A percentile compares a stretch with the other conserved stretches of the same genome.
These are phyloP conservation scores for Zygogramma bicolorata DNA, from an alignment of 2,888 invertebrate species.

Conservation along the genomic window DNA sequence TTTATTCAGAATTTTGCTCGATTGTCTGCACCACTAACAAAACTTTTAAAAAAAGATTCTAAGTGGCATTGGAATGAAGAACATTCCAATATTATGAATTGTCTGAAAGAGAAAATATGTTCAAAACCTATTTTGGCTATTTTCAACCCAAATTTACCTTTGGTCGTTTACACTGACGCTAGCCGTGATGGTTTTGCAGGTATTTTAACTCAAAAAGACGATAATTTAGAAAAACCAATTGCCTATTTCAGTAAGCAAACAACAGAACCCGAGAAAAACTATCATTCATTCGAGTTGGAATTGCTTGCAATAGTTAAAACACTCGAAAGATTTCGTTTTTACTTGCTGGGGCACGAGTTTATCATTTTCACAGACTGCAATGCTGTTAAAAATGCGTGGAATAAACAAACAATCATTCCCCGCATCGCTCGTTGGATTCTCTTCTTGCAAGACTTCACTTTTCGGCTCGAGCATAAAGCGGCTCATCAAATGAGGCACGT, in stretches of 20 bases:
- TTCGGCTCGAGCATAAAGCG: no score
- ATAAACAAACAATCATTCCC: conserved; percentile 3
- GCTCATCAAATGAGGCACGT: no score
- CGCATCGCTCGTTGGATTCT: neutral
- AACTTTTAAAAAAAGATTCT: neutral
- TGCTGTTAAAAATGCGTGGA: conserved; percentile 23
- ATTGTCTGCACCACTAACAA: no score
- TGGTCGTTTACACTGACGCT: conserved; percentile 33
- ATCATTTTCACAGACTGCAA: conserved; percentile 32
- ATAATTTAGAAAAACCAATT: conserved; percentile 23
- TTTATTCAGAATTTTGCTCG: no score
- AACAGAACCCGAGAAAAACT: conserved; percentile 21
- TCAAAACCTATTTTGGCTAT: neutral
- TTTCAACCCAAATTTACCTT: neutral
- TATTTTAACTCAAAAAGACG: conserved; percentile 30
- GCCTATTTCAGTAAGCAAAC: conserved; percentile 39
- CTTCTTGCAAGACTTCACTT: no score
- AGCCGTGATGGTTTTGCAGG: conserved; percentile 35
- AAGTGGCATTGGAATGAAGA: neutral
- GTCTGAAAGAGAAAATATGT: neutral
- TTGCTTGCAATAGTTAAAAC: conserved; percentile 31
- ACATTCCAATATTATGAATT: neutral
- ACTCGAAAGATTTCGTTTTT: conserved; percentile 31
- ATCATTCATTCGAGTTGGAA: conserved; percentile 37
- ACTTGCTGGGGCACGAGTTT: conserved; percentile 25